Evolutionary conservation across 1,140 invertebrate species (phyloP), one percentile per base, ranked within the genome.

Genomic region (Mycetomoellerius zeteki): DNA sequence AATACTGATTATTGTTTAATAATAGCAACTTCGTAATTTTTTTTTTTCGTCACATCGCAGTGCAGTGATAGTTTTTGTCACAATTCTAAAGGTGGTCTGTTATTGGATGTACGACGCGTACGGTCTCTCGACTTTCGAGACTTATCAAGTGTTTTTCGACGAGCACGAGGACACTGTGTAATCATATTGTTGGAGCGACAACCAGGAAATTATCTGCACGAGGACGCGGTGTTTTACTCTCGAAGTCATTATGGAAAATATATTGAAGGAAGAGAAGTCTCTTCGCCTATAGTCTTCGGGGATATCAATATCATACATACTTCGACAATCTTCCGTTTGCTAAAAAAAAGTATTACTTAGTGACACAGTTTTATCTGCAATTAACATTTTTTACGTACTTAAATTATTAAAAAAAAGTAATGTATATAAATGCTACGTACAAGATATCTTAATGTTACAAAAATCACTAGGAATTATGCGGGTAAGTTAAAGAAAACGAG

Each of bases 111-210:
- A 12, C 14, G 21, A 2, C 1, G 24, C 27, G 71, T 30, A 77
- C 88, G 82, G 85, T 93, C 89, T 93, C 92, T 93, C 93, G 92
- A 92, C 93, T 93, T 93, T 93, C 64, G 64, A 37, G 92, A 94
- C 93, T 67, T 4, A 92, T 69, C 73, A 77, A 75, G 24, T 62
- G 69, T 47, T 89, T 58, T 86, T 86, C 89, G 91, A 93, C 91
- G 88, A 88, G 92, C 86, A 93, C 92, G 92, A 93, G 92, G 92
- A 92, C 91, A 81, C 54, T 58, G 86, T 58, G 82, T 82, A 78
- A 65, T 71, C 77, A 62, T 85, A 52, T 67, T 85, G 88, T 87
- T 96, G 94, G 76, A 96, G 94, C 84, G 95, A 94, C 86, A 95
- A 96, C 89, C 94, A 93, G 92, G 92, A 93, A 93, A 88, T 82